Conservation (phyloP, 2,888 invertebrate genomes). For the Caenorhabditis virilis region DNA sequence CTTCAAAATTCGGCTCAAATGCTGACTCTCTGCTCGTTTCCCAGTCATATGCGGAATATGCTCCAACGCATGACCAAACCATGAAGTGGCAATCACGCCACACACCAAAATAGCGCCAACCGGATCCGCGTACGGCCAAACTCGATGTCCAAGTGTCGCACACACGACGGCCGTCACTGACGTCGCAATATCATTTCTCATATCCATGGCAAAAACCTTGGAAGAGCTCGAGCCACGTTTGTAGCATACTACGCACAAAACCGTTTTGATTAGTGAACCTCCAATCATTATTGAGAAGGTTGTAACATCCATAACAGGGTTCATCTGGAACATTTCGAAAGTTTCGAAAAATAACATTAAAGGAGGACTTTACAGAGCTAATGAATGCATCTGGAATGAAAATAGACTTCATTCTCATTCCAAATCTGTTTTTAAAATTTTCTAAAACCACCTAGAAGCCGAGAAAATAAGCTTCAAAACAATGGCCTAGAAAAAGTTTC, state of each 20-base stretch:
- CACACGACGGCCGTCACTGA: conserved; percentile 70
- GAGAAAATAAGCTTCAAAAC: background rate
- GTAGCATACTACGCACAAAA: conserved; percentile 61
- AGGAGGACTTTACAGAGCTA: background rate
- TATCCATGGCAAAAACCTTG: conserved; percentile 70
- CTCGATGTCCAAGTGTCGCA: conserved; percentile 69
- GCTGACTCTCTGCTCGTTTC: conserved; percentile 58
- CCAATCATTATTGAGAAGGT: conserved; percentile 58
- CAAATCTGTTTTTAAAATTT: too few species aligned
- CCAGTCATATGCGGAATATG: conserved; percentile 65
- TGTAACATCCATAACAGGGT: conserved; percentile 58
- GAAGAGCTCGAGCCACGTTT: conserved; percentile 51
- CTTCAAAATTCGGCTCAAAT: conserved; percentile 60
- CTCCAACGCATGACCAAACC: conserved; percentile 65
- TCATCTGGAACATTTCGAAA: conserved; percentile 47
- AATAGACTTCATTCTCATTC: too few species aligned
- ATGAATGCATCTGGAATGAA: too few species aligned
- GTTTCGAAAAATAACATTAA: background rate
- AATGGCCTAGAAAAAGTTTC: too few species aligned
- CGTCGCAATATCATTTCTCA: conserved; percentile 72
- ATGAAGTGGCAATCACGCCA: conserved; percentile 61
- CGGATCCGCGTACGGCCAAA: conserved; percentile 71
- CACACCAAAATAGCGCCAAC: conserved; percentile 71
- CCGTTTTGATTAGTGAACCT: conserved; percentile 56
- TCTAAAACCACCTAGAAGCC: too few species aligned